A percentile compares a stretch with the other conserved stretches of the same genome.
phyloP scores from a whole-genome alignment of 2,797 vertebrate species.

The Cynopterus sphinx region DNA sequence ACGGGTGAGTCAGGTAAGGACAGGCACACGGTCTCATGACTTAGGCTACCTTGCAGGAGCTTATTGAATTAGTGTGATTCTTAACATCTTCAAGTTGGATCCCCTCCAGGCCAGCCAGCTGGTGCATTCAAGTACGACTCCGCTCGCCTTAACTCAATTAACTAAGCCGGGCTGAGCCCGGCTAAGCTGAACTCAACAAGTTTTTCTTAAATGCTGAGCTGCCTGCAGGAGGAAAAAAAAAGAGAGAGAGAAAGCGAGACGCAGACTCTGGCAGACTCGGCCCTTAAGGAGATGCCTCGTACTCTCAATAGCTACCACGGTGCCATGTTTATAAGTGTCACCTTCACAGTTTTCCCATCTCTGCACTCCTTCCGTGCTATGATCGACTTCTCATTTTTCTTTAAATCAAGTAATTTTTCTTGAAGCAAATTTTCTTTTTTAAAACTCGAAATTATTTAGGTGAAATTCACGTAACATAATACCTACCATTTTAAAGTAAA shows the following conservation, averaged over 20 bases:
- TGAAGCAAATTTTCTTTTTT: background rate
- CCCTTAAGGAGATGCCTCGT: rapidly evolving
- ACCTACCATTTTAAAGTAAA: background rate
- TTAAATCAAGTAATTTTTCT: background rate
- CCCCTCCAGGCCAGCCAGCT: slow-evolving; percentile 68
- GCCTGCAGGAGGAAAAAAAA: background rate
- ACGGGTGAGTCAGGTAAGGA: background rate
- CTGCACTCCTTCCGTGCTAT: rapidly evolving
- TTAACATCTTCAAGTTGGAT: slow-evolving; percentile 55
- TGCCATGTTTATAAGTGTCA: background rate
- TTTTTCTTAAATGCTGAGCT: slow-evolving; percentile 56
- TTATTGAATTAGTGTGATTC: slow-evolving; percentile 58
- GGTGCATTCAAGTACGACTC: slow-evolving; percentile 35
- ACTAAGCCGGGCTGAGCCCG: slow-evolving; percentile 64
- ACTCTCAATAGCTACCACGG: rapidly evolving
- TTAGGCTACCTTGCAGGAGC: background rate
- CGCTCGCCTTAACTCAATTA: slow-evolving; percentile 75
- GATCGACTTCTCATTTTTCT: background rate
- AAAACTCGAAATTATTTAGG: background rate
- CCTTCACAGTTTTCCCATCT: rapidly evolving
- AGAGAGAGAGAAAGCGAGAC: background rate
- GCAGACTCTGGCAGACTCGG: background rate
- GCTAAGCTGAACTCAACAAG: slow-evolving; percentile 69
- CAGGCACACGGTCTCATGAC: background rate
- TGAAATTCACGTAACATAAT: background rate